Conservation (phyloP, 2,888 invertebrate species). For the Drosophila rubida region DNA sequence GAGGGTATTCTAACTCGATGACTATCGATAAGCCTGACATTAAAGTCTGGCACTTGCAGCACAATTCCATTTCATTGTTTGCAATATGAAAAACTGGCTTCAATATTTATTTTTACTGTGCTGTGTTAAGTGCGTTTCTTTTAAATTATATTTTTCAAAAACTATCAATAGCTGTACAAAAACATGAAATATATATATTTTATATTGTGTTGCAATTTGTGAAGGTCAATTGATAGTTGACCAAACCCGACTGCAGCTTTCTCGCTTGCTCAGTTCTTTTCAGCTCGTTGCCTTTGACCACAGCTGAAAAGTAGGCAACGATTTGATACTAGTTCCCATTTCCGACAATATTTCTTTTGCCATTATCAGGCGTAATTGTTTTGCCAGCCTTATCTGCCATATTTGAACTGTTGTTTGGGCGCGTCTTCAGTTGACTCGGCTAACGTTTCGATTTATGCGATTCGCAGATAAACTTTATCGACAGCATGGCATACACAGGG, state of each 20-base stretch:
- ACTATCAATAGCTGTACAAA: no score
- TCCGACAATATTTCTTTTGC: neutral
- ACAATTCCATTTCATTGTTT: no score
- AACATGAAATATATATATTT: no score
- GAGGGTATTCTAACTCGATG: neutral
- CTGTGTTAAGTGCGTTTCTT: no score
- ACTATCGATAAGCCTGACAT: neutral
- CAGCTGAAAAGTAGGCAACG: constrained; percentile 50
- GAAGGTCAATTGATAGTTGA: neutral
- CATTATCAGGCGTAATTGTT: constrained; percentile 26
- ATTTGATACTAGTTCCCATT: constrained; percentile 19
- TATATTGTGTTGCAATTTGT: no score
- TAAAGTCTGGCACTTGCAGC: neutral
- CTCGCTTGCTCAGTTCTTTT: neutral
- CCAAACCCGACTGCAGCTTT: neutral
- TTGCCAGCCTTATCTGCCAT: constrained; percentile 4
- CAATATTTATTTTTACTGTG: no score
- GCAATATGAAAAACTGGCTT: no score
- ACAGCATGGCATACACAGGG: constrained; percentile 91
- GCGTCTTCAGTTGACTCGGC: constrained; percentile 21
- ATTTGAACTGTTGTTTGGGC: constrained; percentile 6
- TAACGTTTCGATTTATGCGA: constrained; percentile 11
- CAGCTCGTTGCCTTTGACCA: constrained; percentile 12
- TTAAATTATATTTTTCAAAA: no score
- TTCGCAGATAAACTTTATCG: constrained; percentile 90